phyloP scores from a whole-genome alignment of 2,888 invertebrate species.

The Papilio demoleus region DNA sequence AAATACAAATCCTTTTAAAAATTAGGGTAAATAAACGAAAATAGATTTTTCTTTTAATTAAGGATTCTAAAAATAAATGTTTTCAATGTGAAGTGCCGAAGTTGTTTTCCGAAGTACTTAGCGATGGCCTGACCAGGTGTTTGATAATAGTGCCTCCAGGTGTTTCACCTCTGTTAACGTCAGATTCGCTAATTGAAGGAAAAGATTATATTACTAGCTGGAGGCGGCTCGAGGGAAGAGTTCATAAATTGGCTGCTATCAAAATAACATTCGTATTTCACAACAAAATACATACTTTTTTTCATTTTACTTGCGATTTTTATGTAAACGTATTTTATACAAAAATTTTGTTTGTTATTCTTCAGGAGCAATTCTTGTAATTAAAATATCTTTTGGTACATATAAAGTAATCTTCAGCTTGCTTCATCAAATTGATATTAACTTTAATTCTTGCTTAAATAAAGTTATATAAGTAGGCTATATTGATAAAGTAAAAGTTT shows the following conservation, averaged over 20 bases:
- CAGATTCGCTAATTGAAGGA: constrained; percentile 59
- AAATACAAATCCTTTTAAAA: too few relatives aligned
- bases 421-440: too few relatives aligned
- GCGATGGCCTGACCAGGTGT: constrained; percentile 55
- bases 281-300: neutral
- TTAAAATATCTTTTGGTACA: too few relatives aligned
- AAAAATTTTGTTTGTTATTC: too few relatives aligned
- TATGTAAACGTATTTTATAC: too few relatives aligned
- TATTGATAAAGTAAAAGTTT: too few relatives aligned
- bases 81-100: neutral
- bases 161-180: constrained; percentile 48
- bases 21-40: too few relatives aligned
- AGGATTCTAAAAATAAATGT: neutral
- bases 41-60: too few relatives aligned
- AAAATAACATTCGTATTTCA: constrained; percentile 3
- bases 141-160: constrained; percentile 59
- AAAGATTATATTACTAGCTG: constrained; percentile 60
- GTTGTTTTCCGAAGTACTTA: constrained; percentile 12
- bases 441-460: too few relatives aligned
- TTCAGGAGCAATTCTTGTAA: too few relatives aligned
- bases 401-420: too few relatives aligned
- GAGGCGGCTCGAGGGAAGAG: constrained; percentile 43
- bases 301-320: neutral
- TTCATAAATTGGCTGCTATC: constrained; percentile 10
- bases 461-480: too few relatives aligned